Evolutionary conservation across 2,888 invertebrate species (phyloP).

Genomic region (Elysia crispata): DNA sequence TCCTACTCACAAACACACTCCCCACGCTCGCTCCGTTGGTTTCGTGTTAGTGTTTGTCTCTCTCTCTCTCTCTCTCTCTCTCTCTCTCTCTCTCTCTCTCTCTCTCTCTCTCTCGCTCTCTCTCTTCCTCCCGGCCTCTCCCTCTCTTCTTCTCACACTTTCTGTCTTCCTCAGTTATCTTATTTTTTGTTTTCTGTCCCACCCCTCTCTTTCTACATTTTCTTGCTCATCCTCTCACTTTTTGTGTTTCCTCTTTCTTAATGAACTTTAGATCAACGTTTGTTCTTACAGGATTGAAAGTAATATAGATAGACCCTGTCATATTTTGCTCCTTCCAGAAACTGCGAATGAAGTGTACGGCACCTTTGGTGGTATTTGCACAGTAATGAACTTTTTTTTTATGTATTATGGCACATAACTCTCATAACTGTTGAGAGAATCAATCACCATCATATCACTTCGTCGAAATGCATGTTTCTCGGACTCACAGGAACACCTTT

Average conservation of each 20-base stretch:
- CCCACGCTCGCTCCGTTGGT: neutral
- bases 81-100: slow-evolving; percentile 41
- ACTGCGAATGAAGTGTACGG: too few species aligned
- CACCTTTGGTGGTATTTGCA: too few species aligned
- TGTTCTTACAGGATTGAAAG: too few species aligned
- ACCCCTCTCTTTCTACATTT: neutral
- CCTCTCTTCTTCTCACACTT: neutral
- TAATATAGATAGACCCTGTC: too few species aligned
- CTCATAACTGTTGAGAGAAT: too few species aligned
- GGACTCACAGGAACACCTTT: too few species aligned
- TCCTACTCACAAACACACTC: slow-evolving; percentile 6
- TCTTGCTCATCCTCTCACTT: slow-evolving; percentile 6
- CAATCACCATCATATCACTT: too few species aligned
- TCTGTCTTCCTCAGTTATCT: slow-evolving; percentile 15
- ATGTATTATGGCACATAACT: too few species aligned
- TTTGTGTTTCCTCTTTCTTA: neutral
- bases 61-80: slow-evolving; percentile 35
- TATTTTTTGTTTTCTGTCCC: neutral
- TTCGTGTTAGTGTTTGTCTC: slow-evolving; percentile 27
- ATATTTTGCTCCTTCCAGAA: too few species aligned
- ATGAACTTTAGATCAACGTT: too few species aligned
- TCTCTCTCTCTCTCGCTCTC: slow-evolving; percentile 31
- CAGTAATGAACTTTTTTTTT: too few species aligned
- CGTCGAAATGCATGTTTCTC: too few species aligned
- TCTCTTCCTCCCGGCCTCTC: slow-evolving; percentile 14